Evolutionary conservation across 1,140 invertebrate species (phyloP), one percentile per base, ranked within the genome.

Genomic region (Drosophila novamexicana): DNA sequence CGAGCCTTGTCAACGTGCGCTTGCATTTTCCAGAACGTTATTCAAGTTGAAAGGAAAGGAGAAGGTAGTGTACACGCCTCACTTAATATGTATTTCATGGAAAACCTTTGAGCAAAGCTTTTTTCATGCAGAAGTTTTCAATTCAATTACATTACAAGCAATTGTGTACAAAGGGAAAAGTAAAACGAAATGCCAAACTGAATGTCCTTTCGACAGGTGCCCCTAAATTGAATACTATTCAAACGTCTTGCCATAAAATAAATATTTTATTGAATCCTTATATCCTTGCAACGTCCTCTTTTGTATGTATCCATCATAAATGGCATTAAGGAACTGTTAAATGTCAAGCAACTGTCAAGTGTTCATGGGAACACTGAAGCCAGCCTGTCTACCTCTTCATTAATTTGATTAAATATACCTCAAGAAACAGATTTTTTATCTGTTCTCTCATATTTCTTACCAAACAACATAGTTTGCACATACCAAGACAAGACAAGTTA

Each of bases 351-450:
- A 78, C 74, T 71, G 77, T 67, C 81, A 77, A 67, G 65, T 64
- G 69, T 32, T 44, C 2, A 40, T 14, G 37, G 40, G 18, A 7
- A 18, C 29, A 37, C 10, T 42, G 29, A 34, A 12, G 22, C 9
- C 34, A 59, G 42, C 6, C 37, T 29, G 42, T 61, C 44, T 63
- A 77, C 49, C 59, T 68, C 54, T 69, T 58, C 77, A 69, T 80
- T 88, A 79, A 88, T 83, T 89, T 89, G 80, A 89, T 88, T 88
- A 89, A 84, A 88, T 80, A 79, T 77, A 66, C 47, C 79, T 79
- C 62, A 42, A 57, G 50, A 83, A 75, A 77, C 76, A 79, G 58
- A 76, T 52, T n/a, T n/a, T n/a, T n/a, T n/a, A n/a, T n/a, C n/a
- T n/a, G n/a, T n/a, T n/a, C 61, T 71, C 53, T 79, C 69, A 69